phyloP scores from a whole-genome alignment of 2,797 vertebrate genomes.

The Lepilemur ruficaudatus region DNA sequence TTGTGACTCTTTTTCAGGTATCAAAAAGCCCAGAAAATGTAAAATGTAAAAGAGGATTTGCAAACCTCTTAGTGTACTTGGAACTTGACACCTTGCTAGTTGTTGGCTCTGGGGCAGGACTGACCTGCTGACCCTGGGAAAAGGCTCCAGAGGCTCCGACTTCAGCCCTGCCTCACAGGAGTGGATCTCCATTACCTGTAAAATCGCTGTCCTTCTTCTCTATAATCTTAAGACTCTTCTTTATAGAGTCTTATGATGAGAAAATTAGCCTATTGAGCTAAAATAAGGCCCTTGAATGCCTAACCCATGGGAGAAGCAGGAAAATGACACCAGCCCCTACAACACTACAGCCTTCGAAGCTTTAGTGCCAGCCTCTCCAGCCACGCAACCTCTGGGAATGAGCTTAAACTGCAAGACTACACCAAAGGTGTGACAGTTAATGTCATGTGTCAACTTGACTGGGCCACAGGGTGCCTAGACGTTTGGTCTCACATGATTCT shows the following conservation, averaged over 20 bases:
- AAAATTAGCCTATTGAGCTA: not conserved
- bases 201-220: not conserved
- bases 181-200: not conserved
- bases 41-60: not conserved
- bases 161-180: not conserved
- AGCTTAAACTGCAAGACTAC: not conserved
- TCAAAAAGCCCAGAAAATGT: conserved; percentile 53
- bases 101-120: conserved; percentile 51
- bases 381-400: not conserved
- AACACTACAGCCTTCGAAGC: not conserved
- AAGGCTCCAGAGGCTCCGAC: not conserved
- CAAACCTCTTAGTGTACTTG: conserved; percentile 54
- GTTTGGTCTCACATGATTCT: not conserved
- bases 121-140: conserved; percentile 43
- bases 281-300: not conserved
- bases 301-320: not conserved
- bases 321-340: not conserved
- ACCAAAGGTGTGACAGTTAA: not conserved
- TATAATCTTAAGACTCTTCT: not conserved
- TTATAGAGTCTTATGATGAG: not conserved
- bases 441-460: not conserved
- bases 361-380: not conserved
- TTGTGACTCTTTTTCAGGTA: conserved; percentile 62
- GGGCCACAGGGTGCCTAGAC: not conserved
- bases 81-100: conserved; percentile 64